Conservation (phyloP, 2,888 invertebrate species). For the Phlogophora meticulosa region DNA sequence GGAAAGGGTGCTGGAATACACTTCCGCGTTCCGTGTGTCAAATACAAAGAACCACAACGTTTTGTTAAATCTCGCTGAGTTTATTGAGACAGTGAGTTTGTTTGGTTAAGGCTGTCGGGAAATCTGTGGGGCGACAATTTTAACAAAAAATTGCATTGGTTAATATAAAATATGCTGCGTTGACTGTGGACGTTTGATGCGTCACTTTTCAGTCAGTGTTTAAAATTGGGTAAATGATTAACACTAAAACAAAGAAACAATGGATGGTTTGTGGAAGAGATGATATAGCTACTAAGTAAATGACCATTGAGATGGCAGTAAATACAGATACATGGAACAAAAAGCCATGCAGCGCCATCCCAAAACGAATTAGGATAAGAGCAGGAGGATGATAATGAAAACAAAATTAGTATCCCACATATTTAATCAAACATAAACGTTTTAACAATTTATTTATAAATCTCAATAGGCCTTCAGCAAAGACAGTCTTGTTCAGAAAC, state of each 20-base stretch:
- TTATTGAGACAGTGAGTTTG: slow-evolving; percentile 50
- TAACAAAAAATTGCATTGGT: slow-evolving; percentile 7
- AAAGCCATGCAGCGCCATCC: no score
- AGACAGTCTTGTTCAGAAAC: slow-evolving; percentile 13
- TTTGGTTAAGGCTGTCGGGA: slow-evolving; percentile 28
- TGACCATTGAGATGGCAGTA: no score
- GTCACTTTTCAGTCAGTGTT: neutral
- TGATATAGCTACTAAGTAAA: no score
- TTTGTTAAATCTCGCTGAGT: slow-evolving; percentile 41
- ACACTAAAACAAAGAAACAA: neutral
- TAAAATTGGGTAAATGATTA: neutral
- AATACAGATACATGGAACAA: no score
- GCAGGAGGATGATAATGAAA: no score
- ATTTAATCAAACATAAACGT: neutral
- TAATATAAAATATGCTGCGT: slow-evolving; percentile 8
- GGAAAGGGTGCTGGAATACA: slow-evolving; percentile 51
- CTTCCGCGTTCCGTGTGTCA: slow-evolving; percentile 38
- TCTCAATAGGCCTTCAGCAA: slow-evolving; percentile 1
- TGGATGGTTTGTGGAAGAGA: no score
- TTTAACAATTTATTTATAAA: neutral
- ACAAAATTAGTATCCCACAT: no score
- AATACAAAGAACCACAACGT: slow-evolving; percentile 49
- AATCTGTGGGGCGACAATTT: slow-evolving; percentile 27
- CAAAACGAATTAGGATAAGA: no score
- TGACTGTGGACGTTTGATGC: neutral